Evolutionary conservation across 2,888 invertebrate genomes (phyloP).

Genomic region (Polyommatus icarus): DNA sequence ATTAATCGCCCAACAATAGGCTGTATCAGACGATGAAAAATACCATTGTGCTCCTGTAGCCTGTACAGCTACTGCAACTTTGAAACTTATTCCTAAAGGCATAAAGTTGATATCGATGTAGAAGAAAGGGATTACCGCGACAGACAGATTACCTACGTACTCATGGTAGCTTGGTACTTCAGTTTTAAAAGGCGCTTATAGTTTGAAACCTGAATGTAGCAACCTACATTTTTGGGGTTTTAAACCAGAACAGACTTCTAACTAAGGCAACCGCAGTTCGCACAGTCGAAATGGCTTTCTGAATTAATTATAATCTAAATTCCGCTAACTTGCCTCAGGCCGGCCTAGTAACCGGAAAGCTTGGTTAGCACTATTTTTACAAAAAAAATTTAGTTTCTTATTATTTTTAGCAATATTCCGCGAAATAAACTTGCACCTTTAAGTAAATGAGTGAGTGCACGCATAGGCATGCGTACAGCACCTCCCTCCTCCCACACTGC

Average conservation of each 20-base stretch:
- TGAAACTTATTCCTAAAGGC: not conserved
- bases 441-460: too few species aligned
- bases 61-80: not conserved
- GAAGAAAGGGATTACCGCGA: slow-evolving; percentile 21
- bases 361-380: too few species aligned
- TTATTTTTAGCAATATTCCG: too few species aligned
- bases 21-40: slow-evolving; percentile 40
- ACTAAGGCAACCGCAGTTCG: too few species aligned
- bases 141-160: slow-evolving; percentile 12
- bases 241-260: not conserved
- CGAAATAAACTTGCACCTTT: too few species aligned
- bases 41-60: slow-evolving; percentile 18
- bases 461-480: too few species aligned
- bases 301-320: not conserved
- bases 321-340: not conserved
- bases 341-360: not conserved
- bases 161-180: not conserved
- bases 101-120: not conserved
- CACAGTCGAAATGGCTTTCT: not conserved
- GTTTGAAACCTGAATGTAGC: not conserved
- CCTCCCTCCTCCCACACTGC: too few species aligned
- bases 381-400: too few species aligned
- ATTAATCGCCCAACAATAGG: slow-evolving; percentile 39
- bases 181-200: not conserved
- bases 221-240: not conserved